phyloP scores from a whole-genome alignment of 2,113 vertebrate species.

The Blennius ocellaris region DNA sequence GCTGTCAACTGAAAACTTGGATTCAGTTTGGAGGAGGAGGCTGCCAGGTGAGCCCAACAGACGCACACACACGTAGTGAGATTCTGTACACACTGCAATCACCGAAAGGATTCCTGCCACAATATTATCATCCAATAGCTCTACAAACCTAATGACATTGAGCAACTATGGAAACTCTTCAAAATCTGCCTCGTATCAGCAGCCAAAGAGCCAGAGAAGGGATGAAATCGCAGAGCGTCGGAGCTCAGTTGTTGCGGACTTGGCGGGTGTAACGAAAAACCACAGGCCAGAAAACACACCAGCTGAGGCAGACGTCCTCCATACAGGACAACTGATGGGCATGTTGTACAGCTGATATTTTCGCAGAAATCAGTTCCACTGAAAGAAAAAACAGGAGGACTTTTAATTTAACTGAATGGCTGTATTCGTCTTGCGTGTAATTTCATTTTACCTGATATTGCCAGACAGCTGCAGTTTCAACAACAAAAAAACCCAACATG shows the following conservation, averaged over 20 bases:
- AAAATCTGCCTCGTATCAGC: constrained; percentile 1
- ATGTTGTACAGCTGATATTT: too few species aligned
- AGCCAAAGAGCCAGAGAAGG: constrained; percentile 15
- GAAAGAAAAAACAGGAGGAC: too few species aligned
- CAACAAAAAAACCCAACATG: too few species aligned
- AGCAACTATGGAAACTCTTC: constrained; percentile 22
- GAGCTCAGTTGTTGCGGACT: neutral
- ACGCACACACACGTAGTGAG: neutral
- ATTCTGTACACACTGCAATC: neutral
- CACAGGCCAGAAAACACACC: neutral
- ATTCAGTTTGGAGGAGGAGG: neutral
- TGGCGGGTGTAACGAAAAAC: neutral
- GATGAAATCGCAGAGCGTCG: constrained; percentile 15
- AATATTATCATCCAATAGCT: constrained; percentile 18
- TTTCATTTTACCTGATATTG: too few species aligned
- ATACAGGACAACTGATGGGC: neutral
- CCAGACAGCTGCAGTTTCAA: too few species aligned
- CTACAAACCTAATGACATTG: neutral
- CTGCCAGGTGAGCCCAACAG: neutral
- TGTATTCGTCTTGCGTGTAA: too few species aligned
- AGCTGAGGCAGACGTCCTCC: neutral
- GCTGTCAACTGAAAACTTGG: constrained; percentile 14
- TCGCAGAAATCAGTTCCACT: too few species aligned
- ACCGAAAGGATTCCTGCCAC: neutral
- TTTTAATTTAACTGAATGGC: too few species aligned